Conservation (phyloP, 2,113 vertebrate genomes). For the Xiphophorus hellerii region DNA sequence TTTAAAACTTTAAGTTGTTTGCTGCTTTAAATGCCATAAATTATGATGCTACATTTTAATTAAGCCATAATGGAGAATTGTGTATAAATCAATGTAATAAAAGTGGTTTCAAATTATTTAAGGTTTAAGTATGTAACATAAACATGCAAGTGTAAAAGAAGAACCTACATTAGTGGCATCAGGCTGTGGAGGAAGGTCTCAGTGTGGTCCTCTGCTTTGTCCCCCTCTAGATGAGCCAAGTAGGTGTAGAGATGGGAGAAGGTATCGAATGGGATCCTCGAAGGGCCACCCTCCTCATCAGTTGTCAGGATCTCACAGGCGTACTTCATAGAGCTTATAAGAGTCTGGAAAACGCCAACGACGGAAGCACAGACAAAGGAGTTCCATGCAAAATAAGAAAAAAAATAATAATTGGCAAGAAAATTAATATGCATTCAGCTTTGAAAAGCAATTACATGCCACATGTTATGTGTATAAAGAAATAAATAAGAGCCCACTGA, state of each 20-base stretch:
- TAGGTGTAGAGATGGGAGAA: constrained; percentile 86
- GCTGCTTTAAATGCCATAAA: not conserved
- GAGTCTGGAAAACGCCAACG: constrained; percentile 68
- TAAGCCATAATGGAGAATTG: not conserved
- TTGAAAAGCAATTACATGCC: not conserved
- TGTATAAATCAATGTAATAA: not conserved
- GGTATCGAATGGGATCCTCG: constrained; percentile 80
- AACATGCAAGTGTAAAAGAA: not conserved
- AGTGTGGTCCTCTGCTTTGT: constrained; percentile 64
- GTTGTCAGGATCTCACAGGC: constrained; percentile 88
- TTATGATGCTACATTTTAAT: not conserved
- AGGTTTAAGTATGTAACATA: not conserved
- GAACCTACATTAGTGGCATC: constrained; percentile 62
- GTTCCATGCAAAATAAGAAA: not conserved
- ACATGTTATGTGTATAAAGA: not conserved
- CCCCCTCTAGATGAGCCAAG: constrained; percentile 83
- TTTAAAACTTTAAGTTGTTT: not conserved
- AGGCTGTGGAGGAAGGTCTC: constrained; percentile 78
- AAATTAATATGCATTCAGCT: not conserved
- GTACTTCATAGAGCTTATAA: constrained; percentile 83
- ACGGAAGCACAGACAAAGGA: not conserved
- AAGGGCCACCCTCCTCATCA: constrained; percentile 84
- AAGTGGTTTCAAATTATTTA: not conserved
- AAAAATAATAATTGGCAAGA: not conserved
- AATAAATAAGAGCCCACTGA: not conserved